Base-by-base conservation (phyloP, 2,888 invertebrate species). In the Cheilosia urbana region DNA sequence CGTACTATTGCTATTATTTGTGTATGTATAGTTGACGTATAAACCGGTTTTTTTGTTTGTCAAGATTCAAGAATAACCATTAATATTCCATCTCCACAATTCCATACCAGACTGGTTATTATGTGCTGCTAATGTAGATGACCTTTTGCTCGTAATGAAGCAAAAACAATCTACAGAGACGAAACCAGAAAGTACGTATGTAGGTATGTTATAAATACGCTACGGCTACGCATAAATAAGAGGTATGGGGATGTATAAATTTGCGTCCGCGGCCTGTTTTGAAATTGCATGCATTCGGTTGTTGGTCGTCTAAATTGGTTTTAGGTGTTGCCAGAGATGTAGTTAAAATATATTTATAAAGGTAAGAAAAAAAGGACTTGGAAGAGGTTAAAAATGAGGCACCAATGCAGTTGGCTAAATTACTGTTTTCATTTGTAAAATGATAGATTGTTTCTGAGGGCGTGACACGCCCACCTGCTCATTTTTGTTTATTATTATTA, bases 141-240 rank as follows among this genome's bases (percentile, higher is more conserved):
- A 66, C 75, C 75, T 73, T 73, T 57, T 24, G 45, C 51, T 17
- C 11, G 30, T 30, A 53, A 72, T 42, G 27, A 65, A 47, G 45
- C 53, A 24, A 15, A n/a, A n/a, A 11, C 19, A 42, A 27, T 57
- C 13, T 30, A 24, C 19, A 13, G 40, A 3, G 5, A 19, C 17
- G 63, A 62, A 47, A 27, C 47, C 15, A 34, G 47, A 13, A 30
- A 47, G 13, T 19, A 17, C 47, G 47, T 47, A 47, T 1, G 7
- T 6, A 27, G 27, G 27, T 27, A 27, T 5, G 27, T 27, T 1
- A 1, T 6, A 7, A 1, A 6, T 9, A 2, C 17, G 4, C 13
- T 3, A 19, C 9, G 2, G 17, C 17, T 62, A 63, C 30, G 34
- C 34, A 34, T 30, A 30, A 9, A 9, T 15, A 27, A 19, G 37